Conservation (phyloP, 1,140 invertebrate genomes). For the Platorchestia sp. region DNA sequence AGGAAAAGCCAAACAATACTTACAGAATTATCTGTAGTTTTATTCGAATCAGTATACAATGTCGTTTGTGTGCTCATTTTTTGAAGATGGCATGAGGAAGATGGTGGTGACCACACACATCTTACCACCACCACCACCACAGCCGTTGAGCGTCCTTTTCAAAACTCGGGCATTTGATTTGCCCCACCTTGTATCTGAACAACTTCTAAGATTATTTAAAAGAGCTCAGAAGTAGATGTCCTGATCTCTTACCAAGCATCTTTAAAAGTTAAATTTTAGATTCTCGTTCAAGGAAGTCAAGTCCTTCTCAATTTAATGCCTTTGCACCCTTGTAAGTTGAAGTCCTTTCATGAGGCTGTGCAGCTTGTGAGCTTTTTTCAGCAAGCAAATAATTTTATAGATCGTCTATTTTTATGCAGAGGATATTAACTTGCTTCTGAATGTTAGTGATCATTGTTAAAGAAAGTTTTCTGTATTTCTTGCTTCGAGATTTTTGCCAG, state of each 20-base stretch:
- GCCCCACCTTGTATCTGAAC: no score
- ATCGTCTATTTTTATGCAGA: not conserved
- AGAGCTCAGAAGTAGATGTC: not conserved
- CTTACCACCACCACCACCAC: no score
- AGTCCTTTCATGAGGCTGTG: not conserved
- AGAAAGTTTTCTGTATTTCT: not conserved
- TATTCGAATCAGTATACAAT: no score
- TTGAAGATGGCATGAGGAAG: no score
- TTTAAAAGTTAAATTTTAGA: not conserved
- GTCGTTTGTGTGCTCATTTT: no score
- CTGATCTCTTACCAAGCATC: not conserved
- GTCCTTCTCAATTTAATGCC: not conserved
- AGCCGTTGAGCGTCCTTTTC: no score
- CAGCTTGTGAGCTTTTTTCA: not conserved
- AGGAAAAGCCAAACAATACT: no score
- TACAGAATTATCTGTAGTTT: no score
- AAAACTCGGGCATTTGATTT: no score
- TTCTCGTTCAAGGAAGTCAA: not conserved
- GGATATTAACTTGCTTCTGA: not conserved
- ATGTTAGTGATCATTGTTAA: not conserved
- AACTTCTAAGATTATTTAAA: no score
- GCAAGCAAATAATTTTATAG: not conserved
- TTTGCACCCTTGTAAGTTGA: not conserved
- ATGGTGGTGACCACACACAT: no score
- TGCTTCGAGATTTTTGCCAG: not conserved